phyloP scores from a whole-genome alignment of 2,888 invertebrate genomes.

The Oscheius sp. region DNA sequence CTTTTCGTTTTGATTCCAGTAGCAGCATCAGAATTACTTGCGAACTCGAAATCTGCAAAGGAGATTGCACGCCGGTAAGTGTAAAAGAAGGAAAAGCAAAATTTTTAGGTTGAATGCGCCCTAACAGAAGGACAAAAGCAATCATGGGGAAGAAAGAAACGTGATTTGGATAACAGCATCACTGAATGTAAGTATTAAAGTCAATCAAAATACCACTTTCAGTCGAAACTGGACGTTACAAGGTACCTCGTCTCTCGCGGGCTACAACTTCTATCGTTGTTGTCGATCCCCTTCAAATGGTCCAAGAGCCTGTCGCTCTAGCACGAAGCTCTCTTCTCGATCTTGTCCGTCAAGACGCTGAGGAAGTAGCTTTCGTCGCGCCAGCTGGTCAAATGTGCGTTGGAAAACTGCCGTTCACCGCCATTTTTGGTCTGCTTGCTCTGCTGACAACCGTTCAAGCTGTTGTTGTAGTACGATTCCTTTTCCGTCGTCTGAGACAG shows the following conservation, averaged over 20 bases:
- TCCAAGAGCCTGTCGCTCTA: slow-evolving; percentile 60
- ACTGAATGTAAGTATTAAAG: slow-evolving; percentile 48
- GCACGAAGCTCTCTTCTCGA: slow-evolving; percentile 49
- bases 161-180: slow-evolving; percentile 54
- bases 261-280: slow-evolving; percentile 68
- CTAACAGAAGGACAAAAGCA: slow-evolving; percentile 58
- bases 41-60: slow-evolving; percentile 69
- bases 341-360: slow-evolving; percentile 44
- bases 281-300: slow-evolving; percentile 68
- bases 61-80: slow-evolving; percentile 64
- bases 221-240: slow-evolving; percentile 69
- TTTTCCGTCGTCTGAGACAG: slow-evolving; percentile 36
- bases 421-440: slow-evolving; percentile 62
- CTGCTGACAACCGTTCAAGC: slow-evolving; percentile 62
- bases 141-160: slow-evolving; percentile 69
- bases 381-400: slow-evolving; percentile 58
- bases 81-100: background rate
- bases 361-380: slow-evolving; percentile 38
- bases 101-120: slow-evolving; percentile 58
- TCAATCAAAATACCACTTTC: slow-evolving; percentile 33
- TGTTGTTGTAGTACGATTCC: slow-evolving; percentile 58
- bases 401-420: slow-evolving; percentile 55
- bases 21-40: slow-evolving; percentile 67
- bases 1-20: slow-evolving; percentile 70
- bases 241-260: slow-evolving; percentile 63